Base-by-base conservation (phyloP, 2,113 vertebrate genomes). In the Notothenia coriiceps region DNA sequence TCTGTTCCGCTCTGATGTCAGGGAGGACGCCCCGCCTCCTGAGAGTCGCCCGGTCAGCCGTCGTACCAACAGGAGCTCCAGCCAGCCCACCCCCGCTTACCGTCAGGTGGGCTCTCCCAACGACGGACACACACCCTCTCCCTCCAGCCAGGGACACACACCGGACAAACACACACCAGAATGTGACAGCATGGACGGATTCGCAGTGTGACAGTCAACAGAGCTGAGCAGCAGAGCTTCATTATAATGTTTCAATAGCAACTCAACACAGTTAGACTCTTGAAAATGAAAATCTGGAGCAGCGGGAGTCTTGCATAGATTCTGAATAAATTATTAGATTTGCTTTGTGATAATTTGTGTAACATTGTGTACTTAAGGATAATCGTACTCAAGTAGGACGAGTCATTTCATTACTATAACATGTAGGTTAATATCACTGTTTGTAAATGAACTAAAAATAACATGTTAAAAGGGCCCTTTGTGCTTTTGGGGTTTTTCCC, bases 21-120 rank as follows among this genome's bases (percentile, higher is more conserved):
- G 94, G 66, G 94, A 94, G 79, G 95, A 95, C 0, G 91, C 59
- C 3, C 65, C 72, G 0, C 84, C 95, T 17, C 95, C 95, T 0
- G 86, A 92, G 51, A 95, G 91, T 66, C 90, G 90, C 5, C 82
- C 92, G 0, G 46, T 54, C 46, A 95, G 94, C 49, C 85, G 92
- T 4, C 52, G 14, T 1, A 89, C 88, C 0, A 91, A 84, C 80
- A 74, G 87, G 2, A 86, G 73, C 1, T 1, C 80, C 63, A 74
- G 65, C 61, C 88, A 59, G 49, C 75, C 72, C 44, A 72, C 44
- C 90, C 85, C 77, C 15, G 61, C 61, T 10, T 93, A 93, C 82
- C 72, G 70, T 57, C 91, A 77, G 0, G 70, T 89, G 11, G 74
- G 20, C 68, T 70, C 54, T 2, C 54, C 67, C 3, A 54, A 14